phyloP scores from a whole-genome alignment of 1,140 invertebrate species.

The Trichomalopsis sarcophagae region DNA sequence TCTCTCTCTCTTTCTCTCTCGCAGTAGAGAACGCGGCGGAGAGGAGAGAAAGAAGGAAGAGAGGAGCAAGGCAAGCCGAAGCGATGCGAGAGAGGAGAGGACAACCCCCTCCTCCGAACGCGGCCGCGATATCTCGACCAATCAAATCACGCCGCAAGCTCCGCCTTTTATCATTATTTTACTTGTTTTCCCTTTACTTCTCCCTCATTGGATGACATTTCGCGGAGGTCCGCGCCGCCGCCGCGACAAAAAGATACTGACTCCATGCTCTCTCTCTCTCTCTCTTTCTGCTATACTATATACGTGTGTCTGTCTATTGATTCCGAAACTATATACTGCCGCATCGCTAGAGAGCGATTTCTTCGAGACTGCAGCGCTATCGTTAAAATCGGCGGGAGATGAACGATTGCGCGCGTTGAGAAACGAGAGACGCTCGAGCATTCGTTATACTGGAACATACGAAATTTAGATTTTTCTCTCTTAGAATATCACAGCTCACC shows the following conservation, averaged over 20 bases:
- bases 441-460: background rate
- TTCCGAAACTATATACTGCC: slow-evolving; percentile 29
- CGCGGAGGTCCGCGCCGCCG: slow-evolving; percentile 55
- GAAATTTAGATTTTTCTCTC: background rate
- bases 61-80: slow-evolving; percentile 13
- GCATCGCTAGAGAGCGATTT: background rate
- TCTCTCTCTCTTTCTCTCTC: background rate
- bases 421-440: background rate
- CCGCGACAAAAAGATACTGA: slow-evolving; percentile 51
- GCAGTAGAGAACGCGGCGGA: background rate
- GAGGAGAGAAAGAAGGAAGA: slow-evolving; percentile 43
- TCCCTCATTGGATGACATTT: slow-evolving; percentile 75
- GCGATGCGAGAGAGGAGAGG: slow-evolving; percentile 63
- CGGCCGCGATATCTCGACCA: slow-evolving; percentile 74
- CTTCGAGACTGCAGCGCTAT: slow-evolving; percentile 4
- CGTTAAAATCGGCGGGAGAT: slow-evolving; percentile 42
- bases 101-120: slow-evolving; percentile 71
- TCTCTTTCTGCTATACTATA: slow-evolving; percentile 41
- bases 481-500: background rate
- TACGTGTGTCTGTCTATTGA: slow-evolving; percentile 39
- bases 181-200: slow-evolving; percentile 75
- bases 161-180: slow-evolving; percentile 77
- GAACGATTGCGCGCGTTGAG: background rate
- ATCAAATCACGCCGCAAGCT: slow-evolving; percentile 73
- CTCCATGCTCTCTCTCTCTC: slow-evolving; percentile 60